These are phyloP conservation scores for Ricordea florida DNA, from an alignment of 92 coral and sea anemone genomes.

Conservation along the genomic window DNA sequence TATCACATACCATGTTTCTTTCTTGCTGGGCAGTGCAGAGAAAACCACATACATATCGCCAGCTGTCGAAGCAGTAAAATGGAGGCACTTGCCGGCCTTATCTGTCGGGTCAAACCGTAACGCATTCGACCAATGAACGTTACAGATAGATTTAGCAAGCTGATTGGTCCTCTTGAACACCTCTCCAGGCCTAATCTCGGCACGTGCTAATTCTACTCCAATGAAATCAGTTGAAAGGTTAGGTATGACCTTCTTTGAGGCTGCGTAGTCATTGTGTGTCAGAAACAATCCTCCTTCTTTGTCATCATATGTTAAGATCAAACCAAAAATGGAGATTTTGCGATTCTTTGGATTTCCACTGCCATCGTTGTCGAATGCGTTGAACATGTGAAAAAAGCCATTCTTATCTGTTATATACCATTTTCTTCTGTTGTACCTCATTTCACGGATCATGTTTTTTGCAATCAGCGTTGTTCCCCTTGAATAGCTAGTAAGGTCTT, in stretches of 20 bases:
- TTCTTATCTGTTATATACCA: conserved; percentile 30
- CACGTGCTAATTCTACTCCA: too few species aligned
- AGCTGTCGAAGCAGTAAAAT: conserved; percentile 28
- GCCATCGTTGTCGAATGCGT: conserved; percentile 37
- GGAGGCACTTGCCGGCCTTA: conserved; percentile 48
- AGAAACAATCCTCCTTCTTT: conserved; percentile 16
- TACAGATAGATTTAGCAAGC: conserved; percentile 3
- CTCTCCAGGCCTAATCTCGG: not conserved
- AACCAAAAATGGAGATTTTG: conserved; percentile 55
- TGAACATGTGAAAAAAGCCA: conserved; percentile 29
- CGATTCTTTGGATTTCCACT: conserved; percentile 9
- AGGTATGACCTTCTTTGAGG: conserved; percentile 14
- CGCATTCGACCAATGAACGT: conserved; percentile 50
- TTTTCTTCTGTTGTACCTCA: conserved; percentile 1
- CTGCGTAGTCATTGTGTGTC: not conserved
- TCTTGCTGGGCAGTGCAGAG: conserved; percentile 33
- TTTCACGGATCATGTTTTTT: not conserved
- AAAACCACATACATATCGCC: conserved; percentile 44
- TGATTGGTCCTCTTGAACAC: not conserved
- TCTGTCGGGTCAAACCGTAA: conserved; percentile 48
- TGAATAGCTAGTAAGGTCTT: not conserved
- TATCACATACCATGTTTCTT: conserved; percentile 15
- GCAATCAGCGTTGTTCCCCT: conserved; percentile 4
- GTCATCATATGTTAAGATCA: conserved; percentile 34
- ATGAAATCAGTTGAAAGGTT: too few species aligned